These are phyloP conservation scores for Cebidichthys violaceus DNA, from an alignment of 2,113 vertebrate genomes.

Conservation along the genomic window DNA sequence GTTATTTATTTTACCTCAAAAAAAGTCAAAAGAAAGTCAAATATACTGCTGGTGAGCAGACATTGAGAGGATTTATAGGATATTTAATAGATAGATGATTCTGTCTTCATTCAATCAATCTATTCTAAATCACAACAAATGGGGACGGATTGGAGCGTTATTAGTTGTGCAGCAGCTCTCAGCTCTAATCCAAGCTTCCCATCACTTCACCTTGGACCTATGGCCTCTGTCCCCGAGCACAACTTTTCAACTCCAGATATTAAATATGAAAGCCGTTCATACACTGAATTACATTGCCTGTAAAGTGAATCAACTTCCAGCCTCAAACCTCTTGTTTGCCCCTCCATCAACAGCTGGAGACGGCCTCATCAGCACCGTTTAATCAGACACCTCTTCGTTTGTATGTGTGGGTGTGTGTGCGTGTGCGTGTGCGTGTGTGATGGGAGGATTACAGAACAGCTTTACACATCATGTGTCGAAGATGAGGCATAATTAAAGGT, in stretches of 20 bases:
- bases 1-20: no score
- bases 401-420: slow-evolving; percentile 21
- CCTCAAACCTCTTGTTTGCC: not conserved
- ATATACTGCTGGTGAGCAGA: not conserved
- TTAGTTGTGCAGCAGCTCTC: slow-evolving; percentile 21
- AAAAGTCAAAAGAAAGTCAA: no score
- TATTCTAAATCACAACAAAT: not conserved
- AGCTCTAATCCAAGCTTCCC: slow-evolving; percentile 36
- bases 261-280: not conserved
- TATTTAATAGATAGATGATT: not conserved
- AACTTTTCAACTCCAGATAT: not conserved
- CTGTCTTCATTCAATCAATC: not conserved
- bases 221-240: not conserved
- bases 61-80: not conserved
- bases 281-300: not conserved
- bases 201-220: slow-evolving; percentile 31
- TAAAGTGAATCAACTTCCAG: not conserved
- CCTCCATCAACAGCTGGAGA: slow-evolving; percentile 40
- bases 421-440: slow-evolving; percentile 19
- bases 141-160: slow-evolving; percentile 13
- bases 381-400: slow-evolving; percentile 17
- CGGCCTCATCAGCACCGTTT: slow-evolving; percentile 18
- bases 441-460: slow-evolving; percentile 45
- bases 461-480: slow-evolving; percentile 22
- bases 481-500: slow-evolving; percentile 3